Evolutionary conservation across 2,888 invertebrate genomes (phyloP).

Genomic region (Drosophila buzzatii): DNA sequence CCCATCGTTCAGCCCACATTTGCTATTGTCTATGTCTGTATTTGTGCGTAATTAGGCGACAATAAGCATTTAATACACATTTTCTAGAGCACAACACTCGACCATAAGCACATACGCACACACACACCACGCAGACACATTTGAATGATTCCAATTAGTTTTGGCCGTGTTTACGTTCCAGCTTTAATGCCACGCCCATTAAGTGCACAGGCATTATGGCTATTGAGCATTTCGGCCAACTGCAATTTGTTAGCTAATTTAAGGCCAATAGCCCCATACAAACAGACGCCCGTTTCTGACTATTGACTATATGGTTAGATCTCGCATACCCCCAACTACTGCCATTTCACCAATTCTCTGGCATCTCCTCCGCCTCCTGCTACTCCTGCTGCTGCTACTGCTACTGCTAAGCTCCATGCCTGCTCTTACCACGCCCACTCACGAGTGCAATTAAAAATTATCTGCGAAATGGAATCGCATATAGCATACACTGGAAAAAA

Average conservation of each 20-base stretch:
- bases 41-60: conserved; percentile 79
- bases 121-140: conserved; percentile 2
- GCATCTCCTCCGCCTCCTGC: not conserved
- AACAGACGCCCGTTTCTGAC: conserved; percentile 28
- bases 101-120: conserved; percentile 3
- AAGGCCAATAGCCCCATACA: conserved; percentile 57
- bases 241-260: conserved; percentile 77
- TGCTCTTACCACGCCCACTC: not conserved
- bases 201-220: conserved; percentile 55
- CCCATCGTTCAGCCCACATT: conserved; percentile 34
- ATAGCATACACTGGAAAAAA: conserved; percentile 60
- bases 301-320: conserved; percentile 31
- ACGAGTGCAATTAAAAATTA: conserved; percentile 71
- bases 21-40: conserved; percentile 24
- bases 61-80: conserved; percentile 82
- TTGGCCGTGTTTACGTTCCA: conserved; percentile 49
- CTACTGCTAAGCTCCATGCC: not conserved
- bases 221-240: conserved; percentile 53
- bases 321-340: not conserved
- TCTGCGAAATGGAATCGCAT: conserved; percentile 60
- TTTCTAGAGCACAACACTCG: conserved; percentile 50
- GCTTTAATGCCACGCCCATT: conserved; percentile 71
- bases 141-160: conserved; percentile 62
- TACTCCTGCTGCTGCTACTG: not conserved
- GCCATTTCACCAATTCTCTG: not conserved